These are phyloP conservation scores for Lydus trimaculatus DNA, from an alignment of 2,888 invertebrate genomes.

Conservation along the genomic window DNA sequence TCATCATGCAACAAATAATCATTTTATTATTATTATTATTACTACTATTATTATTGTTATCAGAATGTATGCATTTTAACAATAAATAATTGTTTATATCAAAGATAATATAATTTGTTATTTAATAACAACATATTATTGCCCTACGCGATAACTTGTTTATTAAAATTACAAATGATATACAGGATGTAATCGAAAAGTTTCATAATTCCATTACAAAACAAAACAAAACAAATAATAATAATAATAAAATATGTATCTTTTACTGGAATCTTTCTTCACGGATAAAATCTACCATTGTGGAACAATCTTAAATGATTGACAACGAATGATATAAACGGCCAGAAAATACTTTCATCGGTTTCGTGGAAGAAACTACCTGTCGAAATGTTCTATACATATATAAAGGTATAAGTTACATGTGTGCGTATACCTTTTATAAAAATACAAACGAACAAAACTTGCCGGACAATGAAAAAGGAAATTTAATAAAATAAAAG, in stretches of 20 bases:
- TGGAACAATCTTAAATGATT: conserved; percentile 2
- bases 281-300: neutral
- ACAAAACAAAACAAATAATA: neutral
- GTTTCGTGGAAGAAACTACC: conserved; percentile 21
- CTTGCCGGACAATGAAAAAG: conserved; percentile 15
- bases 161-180: neutral
- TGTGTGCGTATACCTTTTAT: conserved; percentile 8
- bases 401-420: conserved; percentile 3
- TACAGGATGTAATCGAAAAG: neutral
- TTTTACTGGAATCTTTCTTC: neutral
- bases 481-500: conserved; percentile 22
- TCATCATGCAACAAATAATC: neutral
- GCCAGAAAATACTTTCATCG: conserved; percentile 16
- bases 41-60: conserved; percentile 5
- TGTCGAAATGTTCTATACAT: conserved; percentile 12
- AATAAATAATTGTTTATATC: neutral
- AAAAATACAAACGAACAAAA: conserved; percentile 13
- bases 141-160: neutral
- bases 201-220: too few relatives aligned
- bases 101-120: neutral
- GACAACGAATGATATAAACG: conserved; percentile 16
- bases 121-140: neutral
- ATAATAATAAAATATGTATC: neutral
- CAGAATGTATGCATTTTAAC: neutral
- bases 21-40: neutral